These are phyloP conservation scores for Hypothenemus hampei DNA, from an alignment of 1,140 invertebrate species.

Conservation along the genomic window DNA sequence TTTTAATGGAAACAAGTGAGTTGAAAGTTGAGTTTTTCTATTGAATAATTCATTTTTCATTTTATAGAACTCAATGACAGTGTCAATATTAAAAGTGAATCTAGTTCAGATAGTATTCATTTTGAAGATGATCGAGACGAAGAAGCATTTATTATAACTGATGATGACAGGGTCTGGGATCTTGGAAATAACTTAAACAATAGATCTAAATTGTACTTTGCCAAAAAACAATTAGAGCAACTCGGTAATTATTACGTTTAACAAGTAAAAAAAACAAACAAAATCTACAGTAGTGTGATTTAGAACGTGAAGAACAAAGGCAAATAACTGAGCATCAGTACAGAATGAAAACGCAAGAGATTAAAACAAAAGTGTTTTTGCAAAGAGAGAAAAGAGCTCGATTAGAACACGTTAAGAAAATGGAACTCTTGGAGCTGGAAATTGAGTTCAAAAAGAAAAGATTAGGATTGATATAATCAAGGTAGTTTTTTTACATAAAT, in stretches of 20 bases:
- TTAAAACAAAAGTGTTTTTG: slow-evolving; percentile 10
- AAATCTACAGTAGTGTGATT: neutral
- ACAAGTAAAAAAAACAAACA: neutral
- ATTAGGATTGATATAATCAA: neutral
- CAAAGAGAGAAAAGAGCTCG: slow-evolving; percentile 10
- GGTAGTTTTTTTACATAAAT: too few relatives aligned
- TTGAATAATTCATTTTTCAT: too few relatives aligned
- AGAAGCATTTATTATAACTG: slow-evolving; percentile 14
- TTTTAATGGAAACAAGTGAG: slow-evolving; percentile 9
- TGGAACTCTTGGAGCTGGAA: slow-evolving; percentile 16
- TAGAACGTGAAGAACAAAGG: slow-evolving; percentile 15
- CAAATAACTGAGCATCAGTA: slow-evolving; percentile 14
- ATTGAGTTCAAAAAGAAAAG: slow-evolving; percentile 6
- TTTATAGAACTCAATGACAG: too few relatives aligned
- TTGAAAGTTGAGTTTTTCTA: neutral
- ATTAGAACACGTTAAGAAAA: slow-evolving; percentile 12
- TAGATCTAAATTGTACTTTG: slow-evolving; percentile 7
- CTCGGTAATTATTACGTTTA: slow-evolving; percentile 2
- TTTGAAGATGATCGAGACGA: neutral
- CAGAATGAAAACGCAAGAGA: slow-evolving; percentile 8
- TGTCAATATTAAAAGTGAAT: slow-evolving; percentile 14
- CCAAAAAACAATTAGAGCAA: slow-evolving; percentile 12
- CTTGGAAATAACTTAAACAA: slow-evolving; percentile 6
- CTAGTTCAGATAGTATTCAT: too few relatives aligned
- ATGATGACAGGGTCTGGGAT: slow-evolving; percentile 21